Base-by-base conservation (phyloP, 2,888 invertebrate species). In the Philaethria dido region DNA sequence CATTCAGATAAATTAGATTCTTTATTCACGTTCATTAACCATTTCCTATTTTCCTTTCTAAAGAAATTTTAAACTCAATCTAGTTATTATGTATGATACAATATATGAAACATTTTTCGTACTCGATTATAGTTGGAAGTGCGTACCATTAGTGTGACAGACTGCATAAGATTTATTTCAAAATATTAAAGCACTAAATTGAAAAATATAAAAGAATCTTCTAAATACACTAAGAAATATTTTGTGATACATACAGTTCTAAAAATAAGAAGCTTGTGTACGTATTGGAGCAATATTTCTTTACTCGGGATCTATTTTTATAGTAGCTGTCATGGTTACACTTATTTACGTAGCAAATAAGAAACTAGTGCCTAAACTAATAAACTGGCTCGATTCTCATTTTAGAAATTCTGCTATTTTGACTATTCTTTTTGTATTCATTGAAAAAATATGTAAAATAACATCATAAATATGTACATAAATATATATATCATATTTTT, bases 131-230 rank as follows among this genome's bases (percentile, higher is more conserved):
- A 78, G 74, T 77, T 76, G 77, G 11, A 13, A 47, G 81, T 81
- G 83, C 81, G 80, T 81, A 80, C 77, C 73, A 69, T 74, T 69
- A n/a, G n/a, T n/a, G n/a, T 70, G 72, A 70, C 72, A 75, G 67
- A 74, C 74, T 78, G 83, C 79, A 80, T 83, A 72, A 74, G 75
- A 85, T 84, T 84, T 72, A 77, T 81, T 75, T 71, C n/a, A 61
- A 22, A 80, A 79, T 78, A 80, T 74, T 71, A 70, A 73, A 72
- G 70, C 73, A 70, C 72, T 72, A 71, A 69, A 74, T 69, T 69
- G 70, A 68, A 65, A 29, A 29, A 52, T 29, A 6, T 25, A 48
- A n/a, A 33, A 5, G 16, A 42, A 39, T 55, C n/a, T 8, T 42
- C 11, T 22, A 14, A 36, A 42, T 25, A 25, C 18, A 14, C 22